These are phyloP conservation scores for Carassius gibelio DNA, from an alignment of 2,113 vertebrate genomes.

Conservation along the genomic window DNA sequence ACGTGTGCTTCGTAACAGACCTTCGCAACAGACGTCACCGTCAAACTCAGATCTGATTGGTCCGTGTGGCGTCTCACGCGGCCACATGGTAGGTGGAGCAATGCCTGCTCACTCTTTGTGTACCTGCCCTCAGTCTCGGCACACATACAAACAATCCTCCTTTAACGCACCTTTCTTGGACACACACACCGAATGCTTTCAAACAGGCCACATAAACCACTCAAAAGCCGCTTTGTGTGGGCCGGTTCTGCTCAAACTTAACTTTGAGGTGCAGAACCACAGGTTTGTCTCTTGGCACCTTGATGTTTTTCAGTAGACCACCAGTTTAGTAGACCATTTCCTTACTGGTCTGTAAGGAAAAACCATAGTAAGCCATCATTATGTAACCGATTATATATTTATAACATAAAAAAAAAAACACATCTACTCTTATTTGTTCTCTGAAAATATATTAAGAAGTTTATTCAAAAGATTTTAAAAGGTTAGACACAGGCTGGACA, in stretches of 20 bases:
- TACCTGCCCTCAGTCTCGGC: constrained; percentile 4
- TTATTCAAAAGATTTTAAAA: not conserved
- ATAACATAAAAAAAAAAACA: not conserved
- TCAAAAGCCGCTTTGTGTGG: constrained; percentile 48
- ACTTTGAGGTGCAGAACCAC: constrained; percentile 11
- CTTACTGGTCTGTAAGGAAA: not conserved
- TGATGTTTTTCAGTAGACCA: constrained; percentile 23
- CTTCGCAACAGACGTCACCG: constrained; percentile 56
- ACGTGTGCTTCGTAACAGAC: constrained; percentile 25
- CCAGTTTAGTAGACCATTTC: not conserved
- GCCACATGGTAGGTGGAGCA: constrained; percentile 32
- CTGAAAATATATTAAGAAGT: not conserved
- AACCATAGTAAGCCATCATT: not conserved
- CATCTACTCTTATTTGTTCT: not conserved
- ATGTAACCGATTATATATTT: not conserved
- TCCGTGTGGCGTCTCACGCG: not conserved
- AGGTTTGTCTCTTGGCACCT: constrained; percentile 26
- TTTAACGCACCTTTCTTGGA: constrained; percentile 49
- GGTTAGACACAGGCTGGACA: not conserved
- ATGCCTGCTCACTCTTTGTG: constrained; percentile 17
- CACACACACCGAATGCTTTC: constrained; percentile 28
- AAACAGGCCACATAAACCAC: constrained; percentile 34
- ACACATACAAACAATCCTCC: constrained; percentile 36
- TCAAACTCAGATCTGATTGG: constrained; percentile 47
- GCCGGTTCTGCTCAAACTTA: constrained; percentile 34